Base-by-base conservation (phyloP, 2,888 invertebrate species). In the Seira sanloemensis region DNA sequence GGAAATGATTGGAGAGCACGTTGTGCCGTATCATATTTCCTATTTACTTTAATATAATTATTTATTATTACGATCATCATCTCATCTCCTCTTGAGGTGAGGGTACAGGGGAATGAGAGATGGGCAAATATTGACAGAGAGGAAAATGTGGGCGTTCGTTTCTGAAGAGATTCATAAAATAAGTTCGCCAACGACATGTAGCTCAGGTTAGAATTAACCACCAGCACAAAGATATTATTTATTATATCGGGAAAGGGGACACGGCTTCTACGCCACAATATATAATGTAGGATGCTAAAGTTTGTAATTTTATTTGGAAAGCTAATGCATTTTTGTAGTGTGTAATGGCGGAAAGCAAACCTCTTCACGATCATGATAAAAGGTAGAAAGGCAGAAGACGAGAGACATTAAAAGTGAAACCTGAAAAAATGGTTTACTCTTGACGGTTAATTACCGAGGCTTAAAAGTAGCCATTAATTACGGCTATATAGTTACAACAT, bases 391-490 rank as follows among this genome's bases (percentile, higher is more conserved):
- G 7, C 37, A 7, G n/a, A 58, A 58, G n/a, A 58, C 18, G 2
- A 9, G n/a, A n/a, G n/a, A 9, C n/a, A 58, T 4, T 58, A 12
- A 7, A n/a, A 7, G 9, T 58, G 5, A 9, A 37, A 37, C n/a
- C 58, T 18, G n/a, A 4, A 58, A 58, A 58, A 58, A 58, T 58
- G 58, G 58, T 58, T 58, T 58, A 58, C n/a, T 58, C 58, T 58
- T 58, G 58, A 58, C 58, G 58, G 4, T 58, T 58, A 58, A 58
- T 58, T 18, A 12, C n/a, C 7, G 18, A 58, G 58, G 58, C 58
- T 58, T 58, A 58, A 58, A 18, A 58, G 16, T n/a, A 58, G 58
- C 58, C 58, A n/a, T n/a, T 37, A 7, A 12, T 12, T 4, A 12
- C 58, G 58, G 7, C 58, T 16, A 18, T n/a, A n/a, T n/a, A n/a